A percentile compares a stretch with the other conserved stretches of the same genome.
Evolutionary conservation across 2,113 vertebrate species (phyloP).

Genomic region (Tretioscincus oriximinensis): DNA sequence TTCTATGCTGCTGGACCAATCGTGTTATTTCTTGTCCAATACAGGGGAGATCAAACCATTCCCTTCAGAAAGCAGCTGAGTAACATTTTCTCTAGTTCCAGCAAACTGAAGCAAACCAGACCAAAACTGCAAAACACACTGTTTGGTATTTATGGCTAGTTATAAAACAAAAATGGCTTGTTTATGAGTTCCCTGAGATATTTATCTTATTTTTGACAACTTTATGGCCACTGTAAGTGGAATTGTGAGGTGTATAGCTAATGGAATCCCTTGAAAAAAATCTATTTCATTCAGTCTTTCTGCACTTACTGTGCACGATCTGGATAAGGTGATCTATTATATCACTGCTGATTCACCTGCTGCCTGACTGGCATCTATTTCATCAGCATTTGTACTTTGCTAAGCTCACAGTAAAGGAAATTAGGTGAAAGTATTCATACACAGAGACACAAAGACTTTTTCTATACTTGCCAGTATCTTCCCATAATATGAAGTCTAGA

Average conservation of each 20-base stretch:
- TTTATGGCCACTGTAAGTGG: not conserved
- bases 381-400: not conserved
- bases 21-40: not conserved
- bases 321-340: too few species aligned
- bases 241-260: not conserved
- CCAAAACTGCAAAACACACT: not conserved
- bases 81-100: not conserved
- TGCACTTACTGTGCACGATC: too few species aligned
- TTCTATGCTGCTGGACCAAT: not conserved
- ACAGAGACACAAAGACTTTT: too few species aligned
- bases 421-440: not conserved
- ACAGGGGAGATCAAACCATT: not conserved
- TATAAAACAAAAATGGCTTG: constrained; percentile 7
- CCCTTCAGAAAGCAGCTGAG: not conserved
- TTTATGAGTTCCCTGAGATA: not conserved
- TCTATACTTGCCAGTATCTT: too few species aligned
- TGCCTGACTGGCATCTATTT: not conserved
- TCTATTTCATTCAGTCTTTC: too few species aligned
- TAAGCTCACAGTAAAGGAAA: not conserved
- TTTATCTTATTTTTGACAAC: not conserved
- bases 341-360: not conserved
- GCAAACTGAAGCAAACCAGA: not conserved
- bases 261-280: not conserved
- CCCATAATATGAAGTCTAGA: too few species aligned
- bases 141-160: not conserved